Evolutionary conservation across 2,888 invertebrate species (phyloP).

Genomic region (Drosophila mimetica): DNA sequence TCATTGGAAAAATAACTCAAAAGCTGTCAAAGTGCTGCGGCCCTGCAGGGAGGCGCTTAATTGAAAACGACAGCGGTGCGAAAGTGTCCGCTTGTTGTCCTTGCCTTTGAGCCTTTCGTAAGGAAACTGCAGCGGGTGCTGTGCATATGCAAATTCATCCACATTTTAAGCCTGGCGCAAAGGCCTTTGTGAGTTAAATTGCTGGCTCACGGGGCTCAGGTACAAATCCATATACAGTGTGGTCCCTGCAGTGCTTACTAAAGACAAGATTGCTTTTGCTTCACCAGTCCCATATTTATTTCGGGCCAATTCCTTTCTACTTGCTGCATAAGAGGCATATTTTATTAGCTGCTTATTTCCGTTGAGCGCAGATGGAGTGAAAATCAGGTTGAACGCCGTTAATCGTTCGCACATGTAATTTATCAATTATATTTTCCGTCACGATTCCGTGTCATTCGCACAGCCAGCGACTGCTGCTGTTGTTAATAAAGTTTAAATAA

Average conservation of each 20-base stretch:
- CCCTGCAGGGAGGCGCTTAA: conserved; percentile 48
- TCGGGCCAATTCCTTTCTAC: neutral
- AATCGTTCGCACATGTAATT: conserved; percentile 35
- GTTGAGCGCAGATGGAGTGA: conserved; percentile 15
- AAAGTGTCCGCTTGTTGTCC: conserved; percentile 10
- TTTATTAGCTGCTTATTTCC: conserved; percentile 58
- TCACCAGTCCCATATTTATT: neutral
- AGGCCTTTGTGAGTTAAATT: neutral
- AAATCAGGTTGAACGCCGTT: conserved; percentile 21
- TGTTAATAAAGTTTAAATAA: conserved; percentile 67
- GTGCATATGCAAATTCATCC: neutral
- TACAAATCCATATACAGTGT: neutral
- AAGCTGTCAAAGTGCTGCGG: conserved; percentile 57
- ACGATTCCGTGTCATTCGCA: conserved; percentile 26
- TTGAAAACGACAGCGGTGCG: conserved; percentile 54
- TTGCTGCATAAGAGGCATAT: neutral
- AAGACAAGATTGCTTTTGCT: neutral
- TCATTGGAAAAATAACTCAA: conserved; percentile 59
- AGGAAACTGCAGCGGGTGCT: neutral
- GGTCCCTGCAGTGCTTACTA: neutral
- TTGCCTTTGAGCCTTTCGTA: conserved; percentile 5
- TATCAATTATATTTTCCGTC: conserved; percentile 43
- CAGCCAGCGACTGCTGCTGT: conserved; percentile 26
- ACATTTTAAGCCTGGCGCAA: neutral
- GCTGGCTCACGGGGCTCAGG: no score